A percentile compares a stretch with the other conserved stretches of the same genome.
These are phyloP conservation scores for Drosophila gunungcola DNA, from an alignment of 1,140 invertebrate species.

Conservation along the genomic window DNA sequence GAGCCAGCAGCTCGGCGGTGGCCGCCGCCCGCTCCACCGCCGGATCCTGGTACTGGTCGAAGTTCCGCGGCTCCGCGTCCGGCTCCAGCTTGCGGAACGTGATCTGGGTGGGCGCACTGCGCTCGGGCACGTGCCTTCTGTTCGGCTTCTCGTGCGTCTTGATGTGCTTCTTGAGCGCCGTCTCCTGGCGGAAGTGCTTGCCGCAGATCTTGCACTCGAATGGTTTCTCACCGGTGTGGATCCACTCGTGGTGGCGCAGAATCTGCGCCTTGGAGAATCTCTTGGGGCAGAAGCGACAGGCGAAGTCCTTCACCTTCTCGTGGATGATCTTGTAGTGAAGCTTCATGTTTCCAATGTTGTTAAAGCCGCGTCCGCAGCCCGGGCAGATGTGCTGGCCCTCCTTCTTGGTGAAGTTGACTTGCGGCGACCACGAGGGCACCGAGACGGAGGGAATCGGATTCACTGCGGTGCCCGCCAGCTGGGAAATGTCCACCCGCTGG, in stretches of 20 bases:
- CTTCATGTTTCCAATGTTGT: constrained; percentile 81
- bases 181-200: constrained; percentile 80
- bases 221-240: constrained; percentile 85
- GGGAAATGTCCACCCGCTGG: constrained; percentile 75
- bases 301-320: constrained; percentile 81
- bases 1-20: constrained; percentile 67
- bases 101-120: constrained; percentile 48
- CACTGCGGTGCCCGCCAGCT: constrained; percentile 75
- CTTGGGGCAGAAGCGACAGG: constrained; percentile 78
- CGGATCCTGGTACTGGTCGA: constrained; percentile 70
- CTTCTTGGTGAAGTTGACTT: constrained; percentile 81
- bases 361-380: constrained; percentile 78
- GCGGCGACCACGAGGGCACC: constrained; percentile 78
- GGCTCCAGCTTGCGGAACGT: constrained; percentile 62
- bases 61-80: constrained; percentile 58
- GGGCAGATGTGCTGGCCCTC: constrained; percentile 81
- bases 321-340: constrained; percentile 83
- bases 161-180: constrained; percentile 79
- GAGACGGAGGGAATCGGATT: constrained; percentile 81
- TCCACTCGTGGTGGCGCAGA: constrained; percentile 82
- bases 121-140: constrained; percentile 55
- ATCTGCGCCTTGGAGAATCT: constrained; percentile 83
- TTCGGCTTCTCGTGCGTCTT: constrained; percentile 78
- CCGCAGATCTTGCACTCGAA: constrained; percentile 77
- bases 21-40: constrained; percentile 70